Base-by-base conservation (phyloP, 2,113 vertebrate genomes). In the Chionis minor region DNA sequence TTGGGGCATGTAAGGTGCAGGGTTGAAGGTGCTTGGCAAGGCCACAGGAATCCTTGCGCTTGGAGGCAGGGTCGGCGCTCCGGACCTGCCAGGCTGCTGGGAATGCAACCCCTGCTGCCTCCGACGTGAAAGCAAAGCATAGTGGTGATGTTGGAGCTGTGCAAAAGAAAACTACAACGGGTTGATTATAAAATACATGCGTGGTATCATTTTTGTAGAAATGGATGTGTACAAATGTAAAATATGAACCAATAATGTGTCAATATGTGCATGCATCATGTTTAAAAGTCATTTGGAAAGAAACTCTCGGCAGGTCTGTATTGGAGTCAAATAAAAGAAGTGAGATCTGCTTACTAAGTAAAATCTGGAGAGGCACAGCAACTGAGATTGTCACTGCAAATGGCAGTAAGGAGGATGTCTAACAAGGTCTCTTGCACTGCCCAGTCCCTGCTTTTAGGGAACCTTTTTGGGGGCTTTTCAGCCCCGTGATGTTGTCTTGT, bases 171-270 rank as follows among this genome's bases (percentile, higher is more conserved):
- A 71, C 44, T 11, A 22, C 40, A 14, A 24, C 14, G 11, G 0
- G 0, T 30, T 59, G n/a, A 24, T 21, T 27, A 5, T 55, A 69
- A 81, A 95, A 75, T 45, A 44, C 0, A 1, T 4, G 4, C 4
- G 2, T 9, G 4, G 12, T 49, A 52, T 52, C 1, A 5, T 52
- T 94, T 91, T 32, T 35, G 30, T 44, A 56, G 35, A 65, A 72
- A 79, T 47, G 17, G 0, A 12, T 11, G 2, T 17, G 33, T 74
- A 9, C 2, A 66, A 10, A 15, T 65, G 33, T 75, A 45, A 87
- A 94, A 69, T 32, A 26, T 6, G 12, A 40, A 47, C 23, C 67
- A 24, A 58, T 71, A 44, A 49, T 9, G 4, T 30, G 32, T 70
- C 30, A 51, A 20, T 44, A 11, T 58, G 11, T 11, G 38, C 56